These are phyloP conservation scores for Malurus splendens DNA, from an alignment of 2,797 vertebrate species.

Conservation along the genomic window DNA sequence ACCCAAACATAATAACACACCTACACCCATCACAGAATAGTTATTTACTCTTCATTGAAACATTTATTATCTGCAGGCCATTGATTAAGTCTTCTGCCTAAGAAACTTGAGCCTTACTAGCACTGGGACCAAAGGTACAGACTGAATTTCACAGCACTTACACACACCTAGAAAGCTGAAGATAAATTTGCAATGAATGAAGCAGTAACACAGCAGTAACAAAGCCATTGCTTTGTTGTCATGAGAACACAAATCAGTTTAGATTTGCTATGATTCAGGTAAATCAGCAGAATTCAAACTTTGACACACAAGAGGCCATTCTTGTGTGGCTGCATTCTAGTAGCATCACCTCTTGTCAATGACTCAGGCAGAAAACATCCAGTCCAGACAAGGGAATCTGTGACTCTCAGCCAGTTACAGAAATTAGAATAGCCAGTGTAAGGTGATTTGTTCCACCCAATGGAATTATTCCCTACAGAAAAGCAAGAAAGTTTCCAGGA, in stretches of 20 bases:
- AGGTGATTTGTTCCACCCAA: background rate
- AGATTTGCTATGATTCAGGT: background rate
- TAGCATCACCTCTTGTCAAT: background rate
- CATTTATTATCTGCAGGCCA: background rate
- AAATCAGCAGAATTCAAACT: background rate
- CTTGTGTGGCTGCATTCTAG: background rate
- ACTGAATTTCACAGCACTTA: background rate
- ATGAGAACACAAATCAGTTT: background rate
- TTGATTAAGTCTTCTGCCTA: background rate
- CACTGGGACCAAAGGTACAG: background rate
- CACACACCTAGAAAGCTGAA: background rate
- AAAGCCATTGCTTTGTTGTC: background rate
- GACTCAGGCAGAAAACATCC: background rate
- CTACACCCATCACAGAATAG: background rate
- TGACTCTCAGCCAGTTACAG: background rate
- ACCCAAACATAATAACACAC: background rate
- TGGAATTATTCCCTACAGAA: background rate
- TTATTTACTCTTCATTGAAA: background rate
- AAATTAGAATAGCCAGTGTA: background rate
- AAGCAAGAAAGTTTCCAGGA: background rate
- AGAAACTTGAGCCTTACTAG: background rate
- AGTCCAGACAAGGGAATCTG: background rate
- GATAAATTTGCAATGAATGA: background rate
- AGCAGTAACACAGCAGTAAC: background rate
- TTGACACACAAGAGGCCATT: background rate